Percentiles rank a stretch among this genome's conserved stretches.
Evolutionary conservation across 2,888 invertebrate genomes (phyloP).

Genomic region (Harpalus rufipes): DNA sequence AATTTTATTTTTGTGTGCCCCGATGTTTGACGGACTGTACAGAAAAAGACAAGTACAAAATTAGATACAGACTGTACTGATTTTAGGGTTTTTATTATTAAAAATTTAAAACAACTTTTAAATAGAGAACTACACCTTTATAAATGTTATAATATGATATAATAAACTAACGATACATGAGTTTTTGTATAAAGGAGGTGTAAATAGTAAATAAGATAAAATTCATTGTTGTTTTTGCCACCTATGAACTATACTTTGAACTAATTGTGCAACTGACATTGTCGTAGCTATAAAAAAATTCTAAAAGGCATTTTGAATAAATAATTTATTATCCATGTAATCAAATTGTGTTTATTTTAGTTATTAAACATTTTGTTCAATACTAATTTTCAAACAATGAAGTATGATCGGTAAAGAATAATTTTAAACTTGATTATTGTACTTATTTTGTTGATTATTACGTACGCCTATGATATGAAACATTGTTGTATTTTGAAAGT

Average conservation of each 20-base stretch:
- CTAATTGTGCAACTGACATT: not conserved
- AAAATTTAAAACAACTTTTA: conserved; percentile 13
- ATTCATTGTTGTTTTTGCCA: conserved; percentile 26
- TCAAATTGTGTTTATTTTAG: not conserved
- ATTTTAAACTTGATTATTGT: not conserved
- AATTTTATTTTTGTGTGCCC: conserved; percentile 46
- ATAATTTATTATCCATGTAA: not conserved
- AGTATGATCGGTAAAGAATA: not conserved
- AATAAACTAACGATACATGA: not conserved
- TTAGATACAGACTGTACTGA: conserved; percentile 57
- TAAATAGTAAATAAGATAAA: not conserved
- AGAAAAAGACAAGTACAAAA: conserved; percentile 59
- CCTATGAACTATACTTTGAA: conserved; percentile 14
- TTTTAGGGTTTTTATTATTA: conserved; percentile 39
- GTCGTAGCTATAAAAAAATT: not conserved
- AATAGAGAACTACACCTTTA: conserved; percentile 12
- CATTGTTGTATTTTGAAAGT: conserved; percentile 20
- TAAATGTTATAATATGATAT: not conserved
- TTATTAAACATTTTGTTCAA: not conserved
- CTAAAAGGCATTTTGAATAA: not conserved
- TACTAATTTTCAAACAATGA: no score
- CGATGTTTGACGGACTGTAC: conserved; percentile 64
- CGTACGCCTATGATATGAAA: conserved; percentile 14
- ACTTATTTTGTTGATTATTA: not conserved
- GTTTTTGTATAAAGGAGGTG: not conserved